phyloP scores from a whole-genome alignment of 2,797 vertebrate species.

The Chrysocyon brachyurus region DNA sequence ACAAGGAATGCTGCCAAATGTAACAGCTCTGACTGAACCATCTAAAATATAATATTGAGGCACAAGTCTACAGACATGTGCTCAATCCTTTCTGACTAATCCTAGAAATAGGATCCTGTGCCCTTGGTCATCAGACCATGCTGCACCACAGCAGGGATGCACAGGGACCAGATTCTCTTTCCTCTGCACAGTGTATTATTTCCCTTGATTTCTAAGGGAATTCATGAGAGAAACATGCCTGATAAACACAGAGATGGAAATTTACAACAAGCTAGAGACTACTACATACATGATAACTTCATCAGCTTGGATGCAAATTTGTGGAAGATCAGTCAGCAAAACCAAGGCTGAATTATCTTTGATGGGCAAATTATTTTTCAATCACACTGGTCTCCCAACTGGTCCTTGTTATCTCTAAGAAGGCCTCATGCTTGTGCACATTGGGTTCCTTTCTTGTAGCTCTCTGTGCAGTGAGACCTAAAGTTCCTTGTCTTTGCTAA shows the following conservation, averaged over 20 bases:
- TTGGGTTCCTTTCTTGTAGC: not conserved
- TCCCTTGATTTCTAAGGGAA: slow-evolving; percentile 27
- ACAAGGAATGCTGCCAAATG: slow-evolving; percentile 86
- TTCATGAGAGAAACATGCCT: not conserved
- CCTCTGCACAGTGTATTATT: not conserved
- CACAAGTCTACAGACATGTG: slow-evolving; percentile 88
- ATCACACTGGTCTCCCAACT: not conserved
- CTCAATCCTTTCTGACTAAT: slow-evolving; percentile 85
- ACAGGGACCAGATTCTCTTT: slow-evolving; percentile 54
- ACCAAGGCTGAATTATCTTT: not conserved
- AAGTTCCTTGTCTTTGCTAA: not conserved
- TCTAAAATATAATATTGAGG: slow-evolving; percentile 86
- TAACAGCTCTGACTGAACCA: slow-evolving; percentile 83
- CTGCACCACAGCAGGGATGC: slow-evolving; percentile 49
- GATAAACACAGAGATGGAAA: slow-evolving; percentile 36
- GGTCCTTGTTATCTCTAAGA: not conserved
- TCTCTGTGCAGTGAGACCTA: not conserved
- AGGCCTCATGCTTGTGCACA: not conserved
- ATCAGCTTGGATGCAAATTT: slow-evolving; percentile 50
- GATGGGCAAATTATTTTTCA: not conserved
- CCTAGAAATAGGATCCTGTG: slow-evolving; percentile 71
- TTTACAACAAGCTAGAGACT: slow-evolving; percentile 50
- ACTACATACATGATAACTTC: slow-evolving; percentile 4
- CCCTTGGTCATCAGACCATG: slow-evolving; percentile 61
- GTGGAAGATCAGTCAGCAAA: not conserved